Evolutionary conservation across 1,140 invertebrate species (phyloP), one percentile per base, ranked within the genome.

Genomic region (Reticulitermes speratus): DNA sequence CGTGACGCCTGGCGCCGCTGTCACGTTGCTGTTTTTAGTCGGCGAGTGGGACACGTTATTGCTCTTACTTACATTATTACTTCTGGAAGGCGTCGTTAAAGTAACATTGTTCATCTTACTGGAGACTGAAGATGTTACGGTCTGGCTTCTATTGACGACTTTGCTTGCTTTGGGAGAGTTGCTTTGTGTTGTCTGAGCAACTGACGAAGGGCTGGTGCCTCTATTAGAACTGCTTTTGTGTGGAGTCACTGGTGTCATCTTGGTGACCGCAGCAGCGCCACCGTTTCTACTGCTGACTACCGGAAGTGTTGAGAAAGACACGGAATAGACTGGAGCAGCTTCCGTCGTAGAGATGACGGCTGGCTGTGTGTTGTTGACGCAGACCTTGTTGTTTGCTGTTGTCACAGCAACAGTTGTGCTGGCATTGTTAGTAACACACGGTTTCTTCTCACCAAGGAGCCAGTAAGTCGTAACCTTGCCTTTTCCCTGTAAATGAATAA

Each of bases 391-490:
- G 45, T 11, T 59, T 11, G 44, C 44, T 11, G 45, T 59, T 45
- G 44, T 59, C 3, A 32, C 12, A 21, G 45, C 44, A 11, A 59
- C 83, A 8, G 45, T n/a, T n/a, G 83, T 19, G 12, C 55, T n/a
- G 21, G 12, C 19, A 19, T 11, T 38, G n/a, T n/a, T 52, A 16
- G 30, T 32, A 45, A 82, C 16, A 21, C 19, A 30, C n/a, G 25
- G 82, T 25, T 88, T 87, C 65, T 91, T 91, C 75, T 96, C 95
- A 19, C 97, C 97, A 82, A 94, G 93, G 44, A 98, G 91, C 97
- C 97, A 98, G 90, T 97, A 98, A 12, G 97, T 98, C 84, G 95
- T 95, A 93, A 97, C 95, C 90, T 94, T 94, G 69, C 97, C 97
- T 93, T 98, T 98, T n/a, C 97, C 97, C 95, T 97, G 30, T 2